Percentiles rank a stretch among this genome's conserved stretches.
phyloP scores from a whole-genome alignment of 2,113 vertebrate species.

The Bombycilla garrulus region DNA sequence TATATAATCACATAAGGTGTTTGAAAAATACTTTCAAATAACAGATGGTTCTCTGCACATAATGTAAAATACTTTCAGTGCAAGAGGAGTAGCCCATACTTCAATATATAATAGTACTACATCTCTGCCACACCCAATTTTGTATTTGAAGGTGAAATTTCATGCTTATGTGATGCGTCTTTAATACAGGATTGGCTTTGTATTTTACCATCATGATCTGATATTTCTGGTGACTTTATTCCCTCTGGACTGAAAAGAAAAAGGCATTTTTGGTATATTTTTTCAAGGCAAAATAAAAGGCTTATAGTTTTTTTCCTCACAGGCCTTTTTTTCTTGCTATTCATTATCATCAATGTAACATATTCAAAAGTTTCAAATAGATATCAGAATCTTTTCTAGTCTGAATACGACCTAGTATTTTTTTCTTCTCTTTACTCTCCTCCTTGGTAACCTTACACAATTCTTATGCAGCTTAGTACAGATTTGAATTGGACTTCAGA shows the following conservation, averaged over 20 bases:
- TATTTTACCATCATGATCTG: background rate
- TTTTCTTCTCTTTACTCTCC: background rate
- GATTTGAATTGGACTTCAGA: background rate
- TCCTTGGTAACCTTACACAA: background rate
- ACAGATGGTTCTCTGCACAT: background rate
- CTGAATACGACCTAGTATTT: background rate
- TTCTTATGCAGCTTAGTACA: background rate
- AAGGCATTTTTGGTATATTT: background rate
- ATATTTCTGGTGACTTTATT: background rate
- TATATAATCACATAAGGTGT: background rate
- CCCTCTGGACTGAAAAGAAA: background rate
- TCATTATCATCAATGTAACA: background rate
- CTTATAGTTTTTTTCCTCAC: background rate
- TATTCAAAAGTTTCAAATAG: background rate
- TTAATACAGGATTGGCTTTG: background rate
- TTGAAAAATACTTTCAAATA: background rate
- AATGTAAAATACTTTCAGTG: background rate
- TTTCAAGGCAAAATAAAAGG: background rate
- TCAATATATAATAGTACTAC: background rate
- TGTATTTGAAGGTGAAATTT: background rate
- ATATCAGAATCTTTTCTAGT: background rate
- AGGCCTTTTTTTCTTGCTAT: background rate
- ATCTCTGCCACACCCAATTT: background rate
- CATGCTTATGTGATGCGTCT: background rate
- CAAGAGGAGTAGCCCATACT: background rate